Evolutionary conservation across 2,113 vertebrate genomes (phyloP), one percentile per base, ranked within the genome.

Genomic region (Cariama cristata): DNA sequence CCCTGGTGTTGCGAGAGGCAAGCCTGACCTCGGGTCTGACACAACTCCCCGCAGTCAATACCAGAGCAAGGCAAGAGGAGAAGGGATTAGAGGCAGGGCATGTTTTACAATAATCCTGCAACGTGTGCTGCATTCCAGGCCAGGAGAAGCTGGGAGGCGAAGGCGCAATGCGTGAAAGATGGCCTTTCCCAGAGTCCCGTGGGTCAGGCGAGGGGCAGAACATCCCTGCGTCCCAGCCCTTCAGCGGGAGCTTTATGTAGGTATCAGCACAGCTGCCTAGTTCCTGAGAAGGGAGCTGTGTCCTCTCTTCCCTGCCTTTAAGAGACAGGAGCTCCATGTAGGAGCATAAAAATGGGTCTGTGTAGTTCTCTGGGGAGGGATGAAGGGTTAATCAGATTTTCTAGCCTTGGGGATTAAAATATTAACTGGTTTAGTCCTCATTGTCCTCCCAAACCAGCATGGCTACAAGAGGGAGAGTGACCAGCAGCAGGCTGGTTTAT

Each of bases 51-150:
- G 23, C 80, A 88, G 92, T 91, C 79, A 45, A 81, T 96, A 81
- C 71, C 67, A 72, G 75, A 95, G 94, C 84, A 94, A 86, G 76
- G 83, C 75, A 90, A 52, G 92, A 97, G 88, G 88, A 95, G 95
- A 93, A 89, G 59, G 87, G 91, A 87, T 97, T 96, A 95, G 79
- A 96, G 73, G 14, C 92, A 95, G 84, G 79, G 68, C 89, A 83
- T 96, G 95, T 94, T 86, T 94, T 95, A 94, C 94, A 96, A 55
- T 96, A 95, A 95, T 95, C 93, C 81, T 85, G 72, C 86, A 92
- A 94, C 13, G 15, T 93, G 95, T 95, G 52, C 76, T 94, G 92
- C 84, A 85, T 96, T 95, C 95, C 47, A 82, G 84, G 63, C 86
- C 52, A 38, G 63, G 76, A 94, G 63, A 55, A 88, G 66, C 74